These are phyloP conservation scores for Agrotis clavis DNA, from an alignment of 2,888 invertebrate genomes.

Conservation along the genomic window DNA sequence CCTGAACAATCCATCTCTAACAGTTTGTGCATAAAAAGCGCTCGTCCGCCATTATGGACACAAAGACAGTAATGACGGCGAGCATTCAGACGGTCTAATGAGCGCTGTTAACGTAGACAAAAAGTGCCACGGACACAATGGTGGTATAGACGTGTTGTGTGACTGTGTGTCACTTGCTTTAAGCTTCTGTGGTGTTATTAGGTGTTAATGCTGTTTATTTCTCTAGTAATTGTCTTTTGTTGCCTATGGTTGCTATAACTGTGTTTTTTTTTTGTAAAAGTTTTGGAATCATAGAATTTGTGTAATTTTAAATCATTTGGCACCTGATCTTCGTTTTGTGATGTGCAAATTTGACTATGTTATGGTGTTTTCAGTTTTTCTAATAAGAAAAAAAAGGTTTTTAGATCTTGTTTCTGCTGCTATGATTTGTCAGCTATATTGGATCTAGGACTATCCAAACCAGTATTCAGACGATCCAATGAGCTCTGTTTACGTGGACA, in stretches of 20 bases:
- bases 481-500: constrained; percentile 9
- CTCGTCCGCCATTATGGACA: constrained; percentile 57
- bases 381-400: no score
- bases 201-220: neutral
- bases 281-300: no score
- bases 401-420: neutral
- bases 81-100: constrained; percentile 71
- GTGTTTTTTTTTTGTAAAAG: neutral
- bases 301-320: neutral
- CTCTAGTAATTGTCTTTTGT: no score
- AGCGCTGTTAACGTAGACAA: constrained; percentile 71
- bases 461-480: constrained; percentile 36
- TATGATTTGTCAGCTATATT: neutral
- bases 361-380: no score
- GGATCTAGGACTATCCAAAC: neutral
- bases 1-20: constrained; percentile 64
- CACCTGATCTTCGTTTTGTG: no score
- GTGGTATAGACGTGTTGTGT: constrained; percentile 22
- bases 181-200: constrained; percentile 38
- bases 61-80: constrained; percentile 66
- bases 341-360: no score
- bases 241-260: no score
- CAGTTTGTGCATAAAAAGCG: constrained; percentile 63
- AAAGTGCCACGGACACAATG: constrained; percentile 56
- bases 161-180: constrained; percentile 42